Conservation (phyloP, 30 jellyfish, hydroid and myxozoan species). For the Hydractinia echinata region DNA sequence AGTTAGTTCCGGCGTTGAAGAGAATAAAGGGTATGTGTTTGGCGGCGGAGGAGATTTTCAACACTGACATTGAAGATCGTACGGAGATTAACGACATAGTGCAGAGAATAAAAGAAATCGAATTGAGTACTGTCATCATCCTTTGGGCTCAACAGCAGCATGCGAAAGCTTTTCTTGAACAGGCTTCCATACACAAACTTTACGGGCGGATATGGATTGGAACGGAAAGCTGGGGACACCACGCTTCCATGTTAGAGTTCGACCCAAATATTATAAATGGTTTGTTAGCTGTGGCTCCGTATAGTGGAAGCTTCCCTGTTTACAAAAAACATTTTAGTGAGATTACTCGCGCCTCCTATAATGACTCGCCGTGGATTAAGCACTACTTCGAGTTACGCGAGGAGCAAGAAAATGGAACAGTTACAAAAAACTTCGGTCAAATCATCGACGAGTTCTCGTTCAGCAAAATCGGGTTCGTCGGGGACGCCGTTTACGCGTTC, state of each 20-base stretch:
- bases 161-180: constrained; percentile 17
- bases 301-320: constrained; percentile 30
- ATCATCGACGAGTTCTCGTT: constrained; percentile 19
- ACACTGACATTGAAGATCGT: neutral
- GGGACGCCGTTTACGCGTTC: constrained; percentile 29
- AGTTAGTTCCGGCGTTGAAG: constrained; percentile 2
- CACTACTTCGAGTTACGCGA: constrained; percentile 30
- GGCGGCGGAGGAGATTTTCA: constrained; percentile 23
- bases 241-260: constrained; percentile 15
- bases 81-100: constrained; percentile 32
- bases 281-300: constrained; percentile 44
- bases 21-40: constrained; percentile 2
- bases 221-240: constrained; percentile 36
- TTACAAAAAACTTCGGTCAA: neutral
- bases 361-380: constrained; percentile 47
- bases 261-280: constrained; percentile 49
- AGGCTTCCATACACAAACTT: neutral
- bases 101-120: constrained; percentile 5
- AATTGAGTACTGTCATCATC: constrained; percentile 4
- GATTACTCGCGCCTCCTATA: neutral
- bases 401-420: neutral
- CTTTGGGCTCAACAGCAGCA: constrained; percentile 19
- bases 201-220: constrained; percentile 27
- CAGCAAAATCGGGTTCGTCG: constrained; percentile 38
- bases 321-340: constrained; percentile 36